Percentiles rank a stretch among this genome's conserved stretches.
Conservation (phyloP, 2,113 vertebrate genomes). For the Ovis canadensis region DNA sequence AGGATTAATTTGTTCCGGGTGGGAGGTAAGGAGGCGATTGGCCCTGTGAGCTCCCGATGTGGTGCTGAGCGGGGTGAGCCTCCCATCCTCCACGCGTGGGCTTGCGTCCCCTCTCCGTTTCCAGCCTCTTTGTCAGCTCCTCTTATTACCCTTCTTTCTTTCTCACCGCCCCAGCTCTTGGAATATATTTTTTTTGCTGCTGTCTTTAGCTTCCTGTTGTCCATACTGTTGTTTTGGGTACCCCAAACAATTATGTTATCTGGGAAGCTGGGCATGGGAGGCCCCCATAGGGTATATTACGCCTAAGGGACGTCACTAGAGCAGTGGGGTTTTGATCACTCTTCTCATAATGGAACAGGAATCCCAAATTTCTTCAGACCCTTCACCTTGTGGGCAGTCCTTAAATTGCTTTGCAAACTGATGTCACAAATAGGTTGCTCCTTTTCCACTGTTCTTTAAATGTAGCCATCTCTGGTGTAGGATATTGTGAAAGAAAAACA, state of each 20-base stretch:
- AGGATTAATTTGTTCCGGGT: constrained; percentile 69
- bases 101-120: constrained; percentile 50
- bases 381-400: neutral
- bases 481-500: constrained; percentile 48
- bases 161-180: neutral
- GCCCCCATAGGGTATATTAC: neutral
- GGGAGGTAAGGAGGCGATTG: constrained; percentile 60
- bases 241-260: constrained; percentile 21
- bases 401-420: constrained; percentile 43
- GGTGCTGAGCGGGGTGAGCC: constrained; percentile 40
- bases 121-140: constrained; percentile 67
- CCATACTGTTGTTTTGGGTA: constrained; percentile 5
- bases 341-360: constrained; percentile 6
- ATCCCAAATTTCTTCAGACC: constrained; percentile 32
- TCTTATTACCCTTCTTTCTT: neutral
- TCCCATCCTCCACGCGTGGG: constrained; percentile 66
- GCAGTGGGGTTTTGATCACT: constrained; percentile 17
- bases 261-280: constrained; percentile 25
- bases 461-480: constrained; percentile 36
- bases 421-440: constrained; percentile 55
- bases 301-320: constrained; percentile 35
- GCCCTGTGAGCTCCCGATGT: constrained; percentile 57
- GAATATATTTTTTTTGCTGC: neutral
- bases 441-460: constrained; percentile 43
- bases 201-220: neutral